A percentile compares a stretch with the other conserved stretches of the same genome.
phyloP scores from a whole-genome alignment of 2,113 vertebrate species.

The Oryzias celebensis region DNA sequence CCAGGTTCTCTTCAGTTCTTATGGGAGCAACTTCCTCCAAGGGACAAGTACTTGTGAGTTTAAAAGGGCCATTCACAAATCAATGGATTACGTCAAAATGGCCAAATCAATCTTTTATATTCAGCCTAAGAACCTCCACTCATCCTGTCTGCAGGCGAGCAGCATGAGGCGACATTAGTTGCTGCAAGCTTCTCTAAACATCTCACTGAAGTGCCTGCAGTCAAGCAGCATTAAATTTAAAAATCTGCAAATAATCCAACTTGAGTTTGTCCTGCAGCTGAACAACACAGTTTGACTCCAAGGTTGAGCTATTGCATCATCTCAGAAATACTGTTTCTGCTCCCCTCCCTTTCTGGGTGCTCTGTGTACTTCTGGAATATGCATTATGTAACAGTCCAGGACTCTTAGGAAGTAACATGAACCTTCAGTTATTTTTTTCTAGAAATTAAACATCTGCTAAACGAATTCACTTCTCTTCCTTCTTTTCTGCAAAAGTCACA shows the following conservation, averaged over 20 bases:
- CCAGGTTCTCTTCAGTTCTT: too few relatives aligned
- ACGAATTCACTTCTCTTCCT: slow-evolving; percentile 17
- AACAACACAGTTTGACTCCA: slow-evolving; percentile 1
- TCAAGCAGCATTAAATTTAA: neutral
- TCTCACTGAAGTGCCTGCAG: neutral
- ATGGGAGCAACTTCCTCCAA: too few relatives aligned
- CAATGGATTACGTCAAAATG: neutral
- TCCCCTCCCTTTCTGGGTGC: neutral
- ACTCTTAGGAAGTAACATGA: slow-evolving; percentile 2
- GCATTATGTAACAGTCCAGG: slow-evolving; percentile 11
- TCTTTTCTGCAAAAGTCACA: slow-evolving; percentile 26
- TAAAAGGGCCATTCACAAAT: neutral
- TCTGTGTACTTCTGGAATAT: slow-evolving; percentile 13
- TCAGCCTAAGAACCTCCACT: neutral
- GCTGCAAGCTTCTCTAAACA: slow-evolving; percentile 5
- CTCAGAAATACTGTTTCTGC: slow-evolving; percentile 1
- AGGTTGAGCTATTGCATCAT: neutral
- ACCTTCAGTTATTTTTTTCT: slow-evolving; percentile 28
- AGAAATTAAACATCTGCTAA: slow-evolving; percentile 20
- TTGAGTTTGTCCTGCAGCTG: neutral
- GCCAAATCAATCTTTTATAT: neutral
- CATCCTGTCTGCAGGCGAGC: slow-evolving; percentile 10
- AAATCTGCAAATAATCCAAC: neutral
- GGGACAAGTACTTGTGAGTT: neutral
- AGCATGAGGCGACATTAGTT: neutral